Conservation (phyloP, 35 echinoderm and acorn worm species). For the Hemicentrotus pulcherrimus region DNA sequence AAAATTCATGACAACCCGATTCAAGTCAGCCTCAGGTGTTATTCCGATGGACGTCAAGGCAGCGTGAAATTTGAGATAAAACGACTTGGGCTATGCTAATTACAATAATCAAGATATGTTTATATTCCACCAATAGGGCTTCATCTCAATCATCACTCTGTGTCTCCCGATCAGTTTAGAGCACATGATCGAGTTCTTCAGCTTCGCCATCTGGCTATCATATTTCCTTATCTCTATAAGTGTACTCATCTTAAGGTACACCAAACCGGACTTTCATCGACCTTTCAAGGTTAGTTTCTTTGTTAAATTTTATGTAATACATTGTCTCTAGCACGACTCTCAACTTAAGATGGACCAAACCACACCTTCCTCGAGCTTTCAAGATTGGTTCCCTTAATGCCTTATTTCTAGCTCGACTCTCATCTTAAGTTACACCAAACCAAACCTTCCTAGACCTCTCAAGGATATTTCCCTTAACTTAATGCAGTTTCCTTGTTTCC, state of each 20-base stretch:
- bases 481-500: constrained; percentile 13
- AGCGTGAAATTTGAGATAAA: too few species aligned
- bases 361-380: constrained; percentile 73
- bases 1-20: too few species aligned
- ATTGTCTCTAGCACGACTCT: constrained; percentile 54
- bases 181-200: constrained; percentile 80
- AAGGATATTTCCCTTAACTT: constrained; percentile 57
- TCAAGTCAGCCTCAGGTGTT: too few species aligned
- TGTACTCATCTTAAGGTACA: constrained; percentile 68
- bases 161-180: constrained; percentile 87
- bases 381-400: constrained; percentile 74
- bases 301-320: background rate
- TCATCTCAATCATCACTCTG: constrained; percentile 58
- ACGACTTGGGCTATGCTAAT: too few species aligned
- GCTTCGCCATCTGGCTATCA: constrained; percentile 91
- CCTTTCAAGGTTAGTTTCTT: constrained; percentile 83
- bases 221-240: constrained; percentile 71
- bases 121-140: background rate
- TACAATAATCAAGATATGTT: background rate
- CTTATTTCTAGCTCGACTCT: constrained; percentile 55
- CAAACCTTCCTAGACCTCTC: constrained; percentile 69
- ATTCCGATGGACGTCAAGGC: too few species aligned
- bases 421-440: constrained; percentile 64
- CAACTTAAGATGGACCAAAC: constrained; percentile 59
- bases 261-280: constrained; percentile 62